Percentiles rank a stretch among this genome's conserved stretches.
These are phyloP conservation scores for Lateolabrax maculatus DNA, from an alignment of 2,797 vertebrate species.

Conservation along the genomic window DNA sequence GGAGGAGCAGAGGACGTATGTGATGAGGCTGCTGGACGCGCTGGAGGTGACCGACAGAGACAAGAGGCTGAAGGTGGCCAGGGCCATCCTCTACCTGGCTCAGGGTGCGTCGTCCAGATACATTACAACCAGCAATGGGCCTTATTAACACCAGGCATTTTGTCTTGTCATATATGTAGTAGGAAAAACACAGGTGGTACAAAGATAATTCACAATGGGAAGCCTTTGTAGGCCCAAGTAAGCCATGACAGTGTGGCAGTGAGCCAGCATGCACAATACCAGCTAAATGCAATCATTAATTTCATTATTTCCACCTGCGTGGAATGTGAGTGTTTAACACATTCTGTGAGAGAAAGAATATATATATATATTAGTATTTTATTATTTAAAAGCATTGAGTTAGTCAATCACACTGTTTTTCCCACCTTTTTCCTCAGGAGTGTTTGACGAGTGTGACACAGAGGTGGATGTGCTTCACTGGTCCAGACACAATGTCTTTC, in stretches of 20 bases:
- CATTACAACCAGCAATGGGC: not conserved
- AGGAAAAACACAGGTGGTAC: not conserved
- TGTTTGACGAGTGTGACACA: constrained; percentile 93
- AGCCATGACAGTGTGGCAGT: not conserved
- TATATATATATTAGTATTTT: too few relatives aligned
- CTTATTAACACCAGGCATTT: not conserved
- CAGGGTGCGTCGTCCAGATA: constrained; percentile 87
- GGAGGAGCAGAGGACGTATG: constrained; percentile 88
- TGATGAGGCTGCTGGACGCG: constrained; percentile 94
- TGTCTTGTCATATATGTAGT: not conserved
- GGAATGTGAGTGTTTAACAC: not conserved
- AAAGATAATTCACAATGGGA: not conserved
- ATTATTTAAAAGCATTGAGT: not conserved
- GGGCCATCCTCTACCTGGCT: constrained; percentile 95
- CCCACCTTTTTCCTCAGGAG: constrained; percentile 80
- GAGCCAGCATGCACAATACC: not conserved
- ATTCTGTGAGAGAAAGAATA: not conserved
- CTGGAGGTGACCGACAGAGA: constrained; percentile 95
- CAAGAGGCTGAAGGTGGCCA: constrained; percentile 90
- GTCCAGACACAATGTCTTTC: constrained; percentile 95
- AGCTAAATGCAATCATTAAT: not conserved
- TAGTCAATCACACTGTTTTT: not conserved
- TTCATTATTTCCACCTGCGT: not conserved
- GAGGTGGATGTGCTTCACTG: constrained; percentile 93
- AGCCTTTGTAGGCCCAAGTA: not conserved